Conservation (phyloP, 2,888 invertebrate species). For the Polylopha cassiicola region DNA sequence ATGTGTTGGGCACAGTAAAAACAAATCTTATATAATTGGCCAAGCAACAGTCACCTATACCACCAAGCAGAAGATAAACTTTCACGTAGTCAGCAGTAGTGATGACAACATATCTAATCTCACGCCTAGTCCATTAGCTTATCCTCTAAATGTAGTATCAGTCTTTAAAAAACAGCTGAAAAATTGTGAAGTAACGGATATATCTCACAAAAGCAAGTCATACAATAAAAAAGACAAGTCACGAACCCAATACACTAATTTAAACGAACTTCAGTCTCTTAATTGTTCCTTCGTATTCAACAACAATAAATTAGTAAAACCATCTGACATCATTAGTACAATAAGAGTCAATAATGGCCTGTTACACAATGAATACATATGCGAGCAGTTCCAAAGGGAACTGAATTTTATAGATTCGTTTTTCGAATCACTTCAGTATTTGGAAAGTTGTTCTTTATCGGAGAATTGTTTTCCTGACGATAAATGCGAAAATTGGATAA, state of each 20-base stretch:
- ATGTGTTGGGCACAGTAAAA: constrained; percentile 39
- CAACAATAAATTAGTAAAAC: constrained; percentile 60
- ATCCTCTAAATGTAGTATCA: constrained; percentile 62
- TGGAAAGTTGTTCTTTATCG: constrained; percentile 56
- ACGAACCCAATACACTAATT: constrained; percentile 30
- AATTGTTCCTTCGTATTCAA: constrained; percentile 48
- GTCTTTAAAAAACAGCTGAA: constrained; percentile 54
- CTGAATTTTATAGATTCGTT: constrained; percentile 71
- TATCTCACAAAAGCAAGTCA: constrained; percentile 25
- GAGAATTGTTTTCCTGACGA: constrained; percentile 46
- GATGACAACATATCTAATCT: constrained; percentile 37
- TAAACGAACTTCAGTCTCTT: constrained; percentile 44
- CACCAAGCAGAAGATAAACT: constrained; percentile 59
- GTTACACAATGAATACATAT: constrained; percentile 54
- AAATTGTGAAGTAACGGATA: constrained; percentile 27
- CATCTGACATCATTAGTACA: constrained; percentile 67
- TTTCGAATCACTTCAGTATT: constrained; percentile 67
- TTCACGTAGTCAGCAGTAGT: constrained; percentile 54
- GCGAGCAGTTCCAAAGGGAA: constrained; percentile 67
- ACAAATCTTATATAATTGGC: constrained; percentile 54
- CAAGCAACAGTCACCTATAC: constrained; percentile 63
- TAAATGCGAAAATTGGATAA: constrained; percentile 46
- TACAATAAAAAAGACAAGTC: constrained; percentile 31
- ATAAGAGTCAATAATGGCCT: constrained; percentile 54
- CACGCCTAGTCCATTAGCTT: constrained; percentile 46